Conservation (phyloP, 2,888 invertebrate genomes). For the Apotomis betuletana region DNA sequence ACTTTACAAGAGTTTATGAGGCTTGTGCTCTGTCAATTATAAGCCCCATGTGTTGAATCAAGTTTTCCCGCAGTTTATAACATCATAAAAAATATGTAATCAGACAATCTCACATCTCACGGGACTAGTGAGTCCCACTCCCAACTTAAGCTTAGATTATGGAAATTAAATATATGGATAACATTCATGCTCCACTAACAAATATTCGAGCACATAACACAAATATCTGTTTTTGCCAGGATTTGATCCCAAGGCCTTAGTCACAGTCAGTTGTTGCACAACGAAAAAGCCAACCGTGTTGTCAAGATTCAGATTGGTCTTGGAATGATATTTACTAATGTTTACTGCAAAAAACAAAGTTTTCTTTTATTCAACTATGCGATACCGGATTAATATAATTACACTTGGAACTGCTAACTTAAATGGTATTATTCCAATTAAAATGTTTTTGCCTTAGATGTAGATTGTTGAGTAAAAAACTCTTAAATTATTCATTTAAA, state of each 20-base stretch:
- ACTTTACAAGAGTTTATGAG: conserved; percentile 8
- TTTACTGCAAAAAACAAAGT: neutral
- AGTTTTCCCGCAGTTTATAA: conserved; percentile 11
- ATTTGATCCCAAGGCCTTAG: too few relatives aligned
- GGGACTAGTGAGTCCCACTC: too few relatives aligned
- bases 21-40: conserved; percentile 2
- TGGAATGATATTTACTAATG: neutral
- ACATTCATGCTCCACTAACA: too few relatives aligned
- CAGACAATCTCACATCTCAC: too few relatives aligned
- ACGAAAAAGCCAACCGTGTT: too few relatives aligned
- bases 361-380: neutral
- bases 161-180: too few relatives aligned
- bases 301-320: too few relatives aligned
- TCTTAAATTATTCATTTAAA: conserved; percentile 10
- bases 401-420: neutral
- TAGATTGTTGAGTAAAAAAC: neutral
- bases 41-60: neutral
- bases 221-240: too few relatives aligned
- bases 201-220: too few relatives aligned
- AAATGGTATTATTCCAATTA: neutral
- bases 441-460: neutral
- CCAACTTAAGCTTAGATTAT: too few relatives aligned
- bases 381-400: neutral
- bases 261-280: too few relatives aligned
- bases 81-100: too few relatives aligned